A percentile compares a stretch with the other conserved stretches of the same genome.
These are phyloP conservation scores for Stegana nigrithorax DNA, from an alignment of 2,888 invertebrate species.

Conservation along the genomic window DNA sequence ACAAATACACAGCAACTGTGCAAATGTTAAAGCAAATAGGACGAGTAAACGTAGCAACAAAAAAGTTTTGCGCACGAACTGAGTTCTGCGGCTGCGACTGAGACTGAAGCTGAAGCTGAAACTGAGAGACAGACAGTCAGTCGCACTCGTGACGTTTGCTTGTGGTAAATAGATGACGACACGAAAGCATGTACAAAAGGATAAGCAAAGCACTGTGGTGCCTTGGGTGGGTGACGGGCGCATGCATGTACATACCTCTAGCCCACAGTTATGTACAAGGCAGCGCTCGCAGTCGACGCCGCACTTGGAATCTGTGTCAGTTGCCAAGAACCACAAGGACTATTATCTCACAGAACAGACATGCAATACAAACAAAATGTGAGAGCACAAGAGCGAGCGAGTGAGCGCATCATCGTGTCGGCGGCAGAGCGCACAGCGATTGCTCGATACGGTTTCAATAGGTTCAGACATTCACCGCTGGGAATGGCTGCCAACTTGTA, in stretches of 20 bases:
- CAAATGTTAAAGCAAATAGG: slow-evolving; percentile 9
- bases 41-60: slow-evolving; percentile 5
- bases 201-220: not conserved
- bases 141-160: not conserved
- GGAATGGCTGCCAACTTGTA: too few relatives aligned
- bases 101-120: too few relatives aligned
- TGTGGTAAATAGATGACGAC: slow-evolving; percentile 11
- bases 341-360: slow-evolving; percentile 31
- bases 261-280: not conserved
- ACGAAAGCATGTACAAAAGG: not conserved
- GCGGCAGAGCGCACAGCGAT: not conserved
- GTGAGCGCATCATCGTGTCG: too few relatives aligned
- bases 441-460: not conserved
- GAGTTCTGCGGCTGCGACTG: too few relatives aligned
- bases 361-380: slow-evolving; percentile 1
- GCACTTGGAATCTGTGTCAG: slow-evolving; percentile 54
- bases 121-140: not conserved
- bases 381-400: slow-evolving; percentile 4
- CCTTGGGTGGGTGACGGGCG: not conserved
- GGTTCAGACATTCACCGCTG: slow-evolving; percentile 52
- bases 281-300: not conserved
- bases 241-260: slow-evolving; percentile 23
- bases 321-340: slow-evolving; percentile 37
- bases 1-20: slow-evolving; percentile 9
- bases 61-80: too few relatives aligned